These are phyloP conservation scores for Dicerorhinus sumatrensis DNA, from an alignment of 2,113 vertebrate genomes.

Conservation along the genomic window DNA sequence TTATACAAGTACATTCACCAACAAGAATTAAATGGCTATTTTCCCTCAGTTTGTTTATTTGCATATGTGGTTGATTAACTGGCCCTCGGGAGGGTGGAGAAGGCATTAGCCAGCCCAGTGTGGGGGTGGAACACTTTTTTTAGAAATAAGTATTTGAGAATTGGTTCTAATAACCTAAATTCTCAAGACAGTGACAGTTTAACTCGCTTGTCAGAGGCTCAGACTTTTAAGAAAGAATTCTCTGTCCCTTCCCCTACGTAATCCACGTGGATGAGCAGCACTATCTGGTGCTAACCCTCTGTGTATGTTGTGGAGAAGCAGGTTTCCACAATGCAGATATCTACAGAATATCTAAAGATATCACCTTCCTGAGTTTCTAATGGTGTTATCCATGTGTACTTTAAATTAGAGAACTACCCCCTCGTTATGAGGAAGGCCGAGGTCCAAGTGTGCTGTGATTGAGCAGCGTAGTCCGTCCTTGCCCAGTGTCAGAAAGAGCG, in stretches of 20 bases:
- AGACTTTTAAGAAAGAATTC: background rate
- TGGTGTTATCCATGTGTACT: background rate
- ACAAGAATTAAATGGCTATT: background rate
- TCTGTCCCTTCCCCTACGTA: background rate
- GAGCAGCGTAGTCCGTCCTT: background rate
- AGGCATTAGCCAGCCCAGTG: background rate
- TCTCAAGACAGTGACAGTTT: background rate
- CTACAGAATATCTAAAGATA: no score
- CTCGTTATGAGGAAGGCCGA: background rate
- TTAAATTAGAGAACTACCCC: background rate
- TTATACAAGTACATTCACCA: background rate
- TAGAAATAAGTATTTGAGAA: slow-evolving; percentile 46
- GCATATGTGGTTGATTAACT: background rate
- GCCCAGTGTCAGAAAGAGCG: background rate
- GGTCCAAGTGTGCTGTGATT: background rate
- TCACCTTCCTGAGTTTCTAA: background rate
- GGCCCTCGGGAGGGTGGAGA: background rate
- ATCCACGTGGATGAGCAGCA: background rate
- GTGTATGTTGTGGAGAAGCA: background rate
- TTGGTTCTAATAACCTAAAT: background rate
- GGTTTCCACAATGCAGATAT: background rate
- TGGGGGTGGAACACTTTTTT: background rate
- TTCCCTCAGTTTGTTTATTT: background rate
- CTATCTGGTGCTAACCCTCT: background rate
- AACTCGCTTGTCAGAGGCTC: background rate